Percentiles rank a stretch among this genome's conserved stretches.
phyloP scores from a whole-genome alignment of 1,140 invertebrate species.

The Neodiprion lecontei region DNA sequence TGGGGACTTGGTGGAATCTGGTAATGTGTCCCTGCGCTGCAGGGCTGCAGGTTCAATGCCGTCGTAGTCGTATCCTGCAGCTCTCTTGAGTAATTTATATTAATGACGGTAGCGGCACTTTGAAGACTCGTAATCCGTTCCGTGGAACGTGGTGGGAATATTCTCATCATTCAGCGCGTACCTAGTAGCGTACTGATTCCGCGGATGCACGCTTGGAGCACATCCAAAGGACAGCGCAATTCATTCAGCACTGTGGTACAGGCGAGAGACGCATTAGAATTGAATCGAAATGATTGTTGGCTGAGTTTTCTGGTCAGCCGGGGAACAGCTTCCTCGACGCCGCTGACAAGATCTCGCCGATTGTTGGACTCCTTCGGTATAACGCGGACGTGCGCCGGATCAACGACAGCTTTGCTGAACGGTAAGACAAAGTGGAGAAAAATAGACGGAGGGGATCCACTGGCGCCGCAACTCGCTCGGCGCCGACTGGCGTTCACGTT shows the following conservation, averaged over 20 bases:
- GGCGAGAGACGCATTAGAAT: conserved; percentile 37
- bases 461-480: background rate
- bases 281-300: conserved; percentile 36
- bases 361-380: background rate
- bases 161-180: conserved; percentile 51
- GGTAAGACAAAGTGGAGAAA: background rate
- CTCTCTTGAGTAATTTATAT: conserved; percentile 44
- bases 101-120: conserved; percentile 44
- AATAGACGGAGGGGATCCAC: background rate
- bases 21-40: conserved; percentile 38
- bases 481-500: background rate
- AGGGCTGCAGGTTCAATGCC: conserved; percentile 24
- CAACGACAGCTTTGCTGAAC: background rate
- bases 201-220: background rate
- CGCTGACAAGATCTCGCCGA: background rate
- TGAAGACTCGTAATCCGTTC: conserved; percentile 40
- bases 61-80: background rate
- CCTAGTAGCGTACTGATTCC: background rate
- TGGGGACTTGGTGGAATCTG: conserved; percentile 54
- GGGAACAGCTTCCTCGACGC: background rate
- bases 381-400: background rate
- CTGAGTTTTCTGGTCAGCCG: background rate
- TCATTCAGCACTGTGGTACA: background rate
- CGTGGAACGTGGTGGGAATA: conserved; percentile 51
- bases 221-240: background rate